These are phyloP conservation scores for Drosophila paulistorum DNA, from an alignment of 1,140 invertebrate species.

Conservation along the genomic window DNA sequence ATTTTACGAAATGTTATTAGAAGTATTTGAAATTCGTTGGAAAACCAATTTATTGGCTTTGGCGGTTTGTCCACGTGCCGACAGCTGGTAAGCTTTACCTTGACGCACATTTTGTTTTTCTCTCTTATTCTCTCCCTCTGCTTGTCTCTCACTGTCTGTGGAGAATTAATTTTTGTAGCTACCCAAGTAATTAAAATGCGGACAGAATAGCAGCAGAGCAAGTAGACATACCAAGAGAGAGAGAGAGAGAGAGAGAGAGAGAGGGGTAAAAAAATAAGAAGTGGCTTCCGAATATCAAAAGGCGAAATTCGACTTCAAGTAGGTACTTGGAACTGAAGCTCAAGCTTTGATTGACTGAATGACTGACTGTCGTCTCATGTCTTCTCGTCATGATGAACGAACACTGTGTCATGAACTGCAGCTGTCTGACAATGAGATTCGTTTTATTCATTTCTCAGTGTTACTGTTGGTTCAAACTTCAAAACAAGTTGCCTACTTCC, in stretches of 20 bases:
- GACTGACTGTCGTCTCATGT: constrained; percentile 4
- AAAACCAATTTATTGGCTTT: constrained; percentile 10
- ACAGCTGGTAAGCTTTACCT: constrained; percentile 50
- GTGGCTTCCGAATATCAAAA: constrained; percentile 45
- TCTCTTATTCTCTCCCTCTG: not conserved
- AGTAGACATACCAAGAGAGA: not conserved
- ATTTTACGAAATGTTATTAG: not conserved
- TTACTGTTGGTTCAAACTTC: constrained; percentile 49
- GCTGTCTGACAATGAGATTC: constrained; percentile 23
- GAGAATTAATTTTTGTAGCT: constrained; percentile 65
- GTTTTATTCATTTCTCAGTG: constrained; percentile 22
- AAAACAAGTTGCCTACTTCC: constrained; percentile 33
- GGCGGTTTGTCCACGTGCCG: constrained; percentile 66
- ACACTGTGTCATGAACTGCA: constrained; percentile 60
- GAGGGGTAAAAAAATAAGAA: not conserved
- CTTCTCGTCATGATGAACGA: constrained; percentile 5
- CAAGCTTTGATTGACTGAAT: constrained; percentile 43
- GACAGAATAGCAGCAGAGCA: constrained; percentile 23
- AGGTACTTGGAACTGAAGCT: constrained; percentile 21
- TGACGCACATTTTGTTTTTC: constrained; percentile 14
- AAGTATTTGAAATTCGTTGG: constrained; percentile 18
- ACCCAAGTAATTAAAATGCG: constrained; percentile 69
- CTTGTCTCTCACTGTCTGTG: not conserved
- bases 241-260: constrained; percentile 8
- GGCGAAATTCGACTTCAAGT: constrained; percentile 44